These are phyloP conservation scores for Melanostoma mellinum DNA, from an alignment of 2,888 invertebrate genomes.

Conservation along the genomic window DNA sequence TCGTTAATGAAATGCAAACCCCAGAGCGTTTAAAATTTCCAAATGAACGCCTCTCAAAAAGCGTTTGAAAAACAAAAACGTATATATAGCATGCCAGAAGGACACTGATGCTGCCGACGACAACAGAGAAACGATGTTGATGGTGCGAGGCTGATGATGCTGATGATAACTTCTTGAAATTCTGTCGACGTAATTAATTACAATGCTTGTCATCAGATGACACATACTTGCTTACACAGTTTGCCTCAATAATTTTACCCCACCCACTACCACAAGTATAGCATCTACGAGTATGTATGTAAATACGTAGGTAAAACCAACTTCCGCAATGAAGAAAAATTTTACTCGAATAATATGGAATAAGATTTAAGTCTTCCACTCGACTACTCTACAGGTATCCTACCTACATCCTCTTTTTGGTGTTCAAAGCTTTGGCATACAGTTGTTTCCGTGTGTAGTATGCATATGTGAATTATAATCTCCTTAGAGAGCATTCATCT, in stretches of 20 bases:
- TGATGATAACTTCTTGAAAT: conserved; percentile 68
- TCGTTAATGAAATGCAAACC: conserved; percentile 1
- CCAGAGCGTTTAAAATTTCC: conserved; percentile 61
- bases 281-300: too few species aligned
- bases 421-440: conserved; percentile 34
- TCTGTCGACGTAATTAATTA: conserved; percentile 66
- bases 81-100: conserved; percentile 23
- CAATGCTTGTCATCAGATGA: conserved; percentile 69
- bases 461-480: conserved; percentile 71
- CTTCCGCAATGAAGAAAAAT: conserved; percentile 34
- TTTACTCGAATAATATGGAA: conserved; percentile 40
- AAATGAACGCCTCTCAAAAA: conserved; percentile 58
- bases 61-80: conserved; percentile 51
- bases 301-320: not conserved
- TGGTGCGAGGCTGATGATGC: conserved; percentile 56
- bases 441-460: conserved; percentile 49
- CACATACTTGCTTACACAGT: conserved; percentile 42
- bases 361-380: conserved; percentile 67
- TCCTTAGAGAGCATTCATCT: conserved; percentile 69
- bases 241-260: not conserved
- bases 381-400: conserved; percentile 64
- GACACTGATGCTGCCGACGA: conserved; percentile 16
- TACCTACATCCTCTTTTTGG: conserved; percentile 33
- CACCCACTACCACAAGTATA: not conserved
- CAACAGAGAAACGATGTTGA: conserved; percentile 19